These are phyloP conservation scores for Ceratina calcarata DNA, from an alignment of 1,140 invertebrate genomes.

Conservation along the genomic window DNA sequence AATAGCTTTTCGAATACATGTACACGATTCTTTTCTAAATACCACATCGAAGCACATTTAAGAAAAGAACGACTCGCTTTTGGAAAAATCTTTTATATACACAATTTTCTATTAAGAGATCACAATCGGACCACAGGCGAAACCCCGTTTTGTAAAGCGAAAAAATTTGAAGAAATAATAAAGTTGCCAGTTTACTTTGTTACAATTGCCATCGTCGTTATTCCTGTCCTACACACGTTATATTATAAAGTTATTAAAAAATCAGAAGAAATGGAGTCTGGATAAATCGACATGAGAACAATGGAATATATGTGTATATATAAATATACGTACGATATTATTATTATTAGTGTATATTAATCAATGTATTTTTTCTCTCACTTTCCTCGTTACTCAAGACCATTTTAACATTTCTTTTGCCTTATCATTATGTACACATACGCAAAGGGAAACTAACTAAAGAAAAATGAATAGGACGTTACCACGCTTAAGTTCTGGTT, in stretches of 20 bases:
- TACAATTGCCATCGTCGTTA: not conserved
- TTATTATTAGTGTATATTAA: constrained; percentile 71
- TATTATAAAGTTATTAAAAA: not conserved
- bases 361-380: constrained; percentile 73
- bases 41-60: constrained; percentile 9
- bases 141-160: not conserved
- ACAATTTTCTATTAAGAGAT: not conserved
- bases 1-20: constrained; percentile 4
- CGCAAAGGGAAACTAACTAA: constrained; percentile 51
- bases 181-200: constrained; percentile 7
- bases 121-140: not conserved
- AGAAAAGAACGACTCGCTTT: not conserved
- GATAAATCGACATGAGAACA: not conserved
- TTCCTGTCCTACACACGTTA: not conserved
- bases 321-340: not conserved
- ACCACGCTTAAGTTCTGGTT: constrained; percentile 27
- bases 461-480: constrained; percentile 45
- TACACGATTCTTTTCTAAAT: constrained; percentile 3
- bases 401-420: constrained; percentile 66
- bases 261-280: not conserved
- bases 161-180: constrained; percentile 19
- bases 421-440: constrained; percentile 80
- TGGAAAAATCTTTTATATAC: not conserved
- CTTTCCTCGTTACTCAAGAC: constrained; percentile 49
- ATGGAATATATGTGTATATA: constrained; percentile 28